Evolutionary conservation across 30 jellyfish, hydroid and myxozoan species (phyloP).

Genomic region (Morbakka virulenta): DNA sequence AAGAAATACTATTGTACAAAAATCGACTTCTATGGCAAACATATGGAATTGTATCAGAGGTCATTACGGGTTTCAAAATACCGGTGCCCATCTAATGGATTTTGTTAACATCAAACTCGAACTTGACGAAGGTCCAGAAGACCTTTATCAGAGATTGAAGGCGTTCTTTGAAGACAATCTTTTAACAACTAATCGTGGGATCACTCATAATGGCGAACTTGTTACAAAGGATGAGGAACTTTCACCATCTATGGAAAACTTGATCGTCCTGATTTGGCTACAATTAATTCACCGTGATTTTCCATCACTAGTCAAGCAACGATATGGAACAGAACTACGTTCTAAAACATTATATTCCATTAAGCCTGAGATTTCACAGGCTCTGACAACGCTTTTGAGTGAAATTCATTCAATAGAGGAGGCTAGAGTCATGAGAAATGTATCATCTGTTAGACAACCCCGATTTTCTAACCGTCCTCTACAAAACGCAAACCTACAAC

Average conservation of each 20-base stretch:
- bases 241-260: slow-evolving; percentile 36
- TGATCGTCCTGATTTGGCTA: slow-evolving; percentile 28
- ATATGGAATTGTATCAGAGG: slow-evolving; percentile 9
- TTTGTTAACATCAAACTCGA: slow-evolving; percentile 4
- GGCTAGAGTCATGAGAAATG: slow-evolving; percentile 7
- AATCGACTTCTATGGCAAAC: slow-evolving; percentile 9
- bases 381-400: slow-evolving; percentile 19
- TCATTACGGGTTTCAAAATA: slow-evolving; percentile 16
- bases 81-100: slow-evolving; percentile 26
- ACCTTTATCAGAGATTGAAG: slow-evolving; percentile 42
- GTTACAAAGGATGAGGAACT: slow-evolving; percentile 34
- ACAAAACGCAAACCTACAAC: background rate
- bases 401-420: slow-evolving; percentile 10
- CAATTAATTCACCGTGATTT: slow-evolving; percentile 18
- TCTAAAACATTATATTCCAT: slow-evolving; percentile 39
- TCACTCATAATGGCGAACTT: slow-evolving; percentile 18
- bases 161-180: slow-evolving; percentile 38
- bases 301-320: slow-evolving; percentile 33
- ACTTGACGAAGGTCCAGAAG: slow-evolving; percentile 48
- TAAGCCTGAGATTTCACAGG: slow-evolving; percentile 57
- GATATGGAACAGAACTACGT: slow-evolving; percentile 44
- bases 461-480: background rate
- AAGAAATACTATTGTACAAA: slow-evolving; percentile 7
- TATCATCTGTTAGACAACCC: background rate
- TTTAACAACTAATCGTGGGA: slow-evolving; percentile 9